Evolutionary conservation across 2,113 vertebrate species (phyloP).

Genomic region (Aix galericulata): DNA sequence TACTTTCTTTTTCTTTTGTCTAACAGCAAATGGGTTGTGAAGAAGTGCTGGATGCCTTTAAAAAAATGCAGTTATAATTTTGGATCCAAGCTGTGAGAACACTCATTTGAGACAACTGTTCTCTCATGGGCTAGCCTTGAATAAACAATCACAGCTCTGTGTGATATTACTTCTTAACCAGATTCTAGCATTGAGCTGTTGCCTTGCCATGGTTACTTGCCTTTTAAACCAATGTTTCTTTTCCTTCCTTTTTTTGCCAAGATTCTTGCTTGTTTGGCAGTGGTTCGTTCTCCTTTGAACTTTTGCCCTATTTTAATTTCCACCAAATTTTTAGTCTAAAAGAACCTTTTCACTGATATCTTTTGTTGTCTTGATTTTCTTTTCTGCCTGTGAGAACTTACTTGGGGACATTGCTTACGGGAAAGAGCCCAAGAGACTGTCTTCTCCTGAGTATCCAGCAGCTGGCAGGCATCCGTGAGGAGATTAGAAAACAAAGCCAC

Average conservation of each 20-base stretch:
- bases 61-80: constrained; percentile 81
- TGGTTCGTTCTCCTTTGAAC: constrained; percentile 75
- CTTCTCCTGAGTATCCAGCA: constrained; percentile 67
- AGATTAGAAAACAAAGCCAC: constrained; percentile 53
- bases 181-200: constrained; percentile 84
- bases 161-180: constrained; percentile 83
- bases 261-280: constrained; percentile 76
- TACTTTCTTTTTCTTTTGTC: constrained; percentile 79
- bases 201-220: constrained; percentile 89
- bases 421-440: constrained; percentile 69
- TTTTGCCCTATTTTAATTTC: constrained; percentile 81
- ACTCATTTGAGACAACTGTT: constrained; percentile 85
- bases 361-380: constrained; percentile 76
- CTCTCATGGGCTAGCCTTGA: constrained; percentile 81
- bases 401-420: constrained; percentile 41
- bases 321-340: constrained; percentile 80
- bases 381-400: constrained; percentile 77
- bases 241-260: constrained; percentile 75
- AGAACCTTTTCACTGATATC: constrained; percentile 77
- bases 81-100: constrained; percentile 85
- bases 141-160: constrained; percentile 92
- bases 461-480: constrained; percentile 62
- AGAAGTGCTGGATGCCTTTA: constrained; percentile 81
- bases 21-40: constrained; percentile 84
- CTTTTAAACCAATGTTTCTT: constrained; percentile 77